Evolutionary conservation across 2,113 vertebrate genomes (phyloP).

Genomic region (Amblyopsis rosae): DNA sequence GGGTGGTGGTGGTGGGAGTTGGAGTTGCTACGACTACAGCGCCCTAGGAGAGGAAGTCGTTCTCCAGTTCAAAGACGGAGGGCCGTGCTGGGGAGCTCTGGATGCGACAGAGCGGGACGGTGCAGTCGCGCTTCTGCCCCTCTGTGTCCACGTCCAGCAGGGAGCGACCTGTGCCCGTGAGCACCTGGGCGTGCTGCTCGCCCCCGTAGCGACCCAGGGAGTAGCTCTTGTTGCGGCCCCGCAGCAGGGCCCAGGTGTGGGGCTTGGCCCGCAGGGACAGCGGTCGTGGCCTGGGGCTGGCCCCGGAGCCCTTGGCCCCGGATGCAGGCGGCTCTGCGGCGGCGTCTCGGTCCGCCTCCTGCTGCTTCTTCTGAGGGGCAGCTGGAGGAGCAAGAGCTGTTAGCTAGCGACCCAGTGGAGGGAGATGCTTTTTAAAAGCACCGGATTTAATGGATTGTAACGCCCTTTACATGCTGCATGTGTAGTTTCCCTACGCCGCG

Average conservation of each 20-base stretch:
- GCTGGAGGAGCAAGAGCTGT: slow-evolving; percentile 42
- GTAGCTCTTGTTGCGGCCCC: slow-evolving; percentile 76
- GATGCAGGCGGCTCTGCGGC: slow-evolving; percentile 1
- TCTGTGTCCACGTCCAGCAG: slow-evolving; percentile 86
- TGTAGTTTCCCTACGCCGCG: too few species aligned
- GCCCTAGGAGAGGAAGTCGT: slow-evolving; percentile 85
- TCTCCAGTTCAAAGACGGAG: slow-evolving; percentile 85
- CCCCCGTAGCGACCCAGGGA: slow-evolving; percentile 72
- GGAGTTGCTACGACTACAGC: neutral
- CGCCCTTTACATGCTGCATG: too few species aligned
- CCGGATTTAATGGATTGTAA: too few species aligned
- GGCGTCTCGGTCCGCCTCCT: slow-evolving; percentile 44
- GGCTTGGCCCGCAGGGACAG: slow-evolving; percentile 75
- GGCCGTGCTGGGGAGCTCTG: slow-evolving; percentile 77
- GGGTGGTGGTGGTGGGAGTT: too few species aligned
- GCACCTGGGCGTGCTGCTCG: slow-evolving; percentile 59
- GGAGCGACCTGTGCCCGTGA: slow-evolving; percentile 74
- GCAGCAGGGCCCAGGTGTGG: slow-evolving; percentile 77
- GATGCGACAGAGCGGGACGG: slow-evolving; percentile 86
- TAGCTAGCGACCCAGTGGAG: slow-evolving; percentile 64
- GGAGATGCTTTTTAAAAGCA: neutral
- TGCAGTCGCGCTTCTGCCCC: slow-evolving; percentile 87
- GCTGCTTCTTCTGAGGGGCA: slow-evolving; percentile 56
- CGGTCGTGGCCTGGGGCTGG: slow-evolving; percentile 72
- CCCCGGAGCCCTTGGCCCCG: neutral